Conservation (phyloP, 2,113 vertebrate genomes). For the Dendropsophus ebraccatus region DNA sequence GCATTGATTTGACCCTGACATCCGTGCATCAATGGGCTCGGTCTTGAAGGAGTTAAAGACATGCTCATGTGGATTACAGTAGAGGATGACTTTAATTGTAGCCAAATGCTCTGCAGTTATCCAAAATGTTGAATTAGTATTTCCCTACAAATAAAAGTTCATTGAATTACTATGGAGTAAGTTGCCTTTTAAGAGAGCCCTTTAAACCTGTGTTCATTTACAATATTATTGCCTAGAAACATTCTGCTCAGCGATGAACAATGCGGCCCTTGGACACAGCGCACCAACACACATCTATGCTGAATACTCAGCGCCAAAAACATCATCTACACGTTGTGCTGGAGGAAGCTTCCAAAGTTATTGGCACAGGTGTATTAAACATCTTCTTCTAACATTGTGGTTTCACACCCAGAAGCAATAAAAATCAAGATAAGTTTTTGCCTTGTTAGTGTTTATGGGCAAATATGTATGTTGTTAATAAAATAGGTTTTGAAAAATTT, state of each 20-base stretch:
- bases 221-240: not conserved
- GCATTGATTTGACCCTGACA: too few species aligned
- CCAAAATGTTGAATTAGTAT: not conserved
- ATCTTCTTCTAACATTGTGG: not conserved
- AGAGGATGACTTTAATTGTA: not conserved
- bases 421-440: not conserved
- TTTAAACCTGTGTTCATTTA: not conserved
- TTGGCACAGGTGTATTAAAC: slow-evolving; percentile 11
- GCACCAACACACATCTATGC: not conserved
- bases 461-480: not conserved
- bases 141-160: not conserved
- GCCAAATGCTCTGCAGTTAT: not conserved
- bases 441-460: not conserved
- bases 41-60: too few species aligned
- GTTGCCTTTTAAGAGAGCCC: not conserved
- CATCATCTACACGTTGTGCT: slow-evolving; percentile 9
- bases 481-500: not conserved
- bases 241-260: not conserved
- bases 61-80: too few species aligned
- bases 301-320: slow-evolving; percentile 2
- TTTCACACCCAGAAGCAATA: slow-evolving; percentile 12
- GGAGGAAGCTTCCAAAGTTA: slow-evolving; percentile 8
- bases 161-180: not conserved
- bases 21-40: too few species aligned
- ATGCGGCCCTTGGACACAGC: not conserved